Evolutionary conservation across 2,888 invertebrate species (phyloP).

Genomic region (Orthosia cruda): DNA sequence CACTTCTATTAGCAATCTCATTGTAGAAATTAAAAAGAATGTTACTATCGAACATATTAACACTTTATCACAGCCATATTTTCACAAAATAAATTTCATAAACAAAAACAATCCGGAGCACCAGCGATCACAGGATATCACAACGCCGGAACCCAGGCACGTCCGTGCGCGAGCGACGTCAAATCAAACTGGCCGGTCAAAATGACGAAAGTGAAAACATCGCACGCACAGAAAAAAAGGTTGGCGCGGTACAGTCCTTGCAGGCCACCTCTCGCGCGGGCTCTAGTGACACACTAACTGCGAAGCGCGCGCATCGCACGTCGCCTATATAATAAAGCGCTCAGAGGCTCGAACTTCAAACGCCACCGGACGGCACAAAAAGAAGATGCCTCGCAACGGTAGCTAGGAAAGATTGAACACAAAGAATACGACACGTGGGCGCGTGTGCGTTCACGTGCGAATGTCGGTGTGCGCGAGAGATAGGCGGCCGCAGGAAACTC

Average conservation of each 20-base stretch:
- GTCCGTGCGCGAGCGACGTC: slow-evolving; percentile 91
- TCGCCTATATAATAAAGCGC: slow-evolving; percentile 91
- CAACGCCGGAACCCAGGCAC: slow-evolving; percentile 89
- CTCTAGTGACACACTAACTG: slow-evolving; percentile 91
- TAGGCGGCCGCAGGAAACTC: slow-evolving; percentile 92
- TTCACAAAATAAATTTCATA: slow-evolving; percentile 81
- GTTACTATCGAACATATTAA: slow-evolving; percentile 91
- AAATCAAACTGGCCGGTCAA: slow-evolving; percentile 91
- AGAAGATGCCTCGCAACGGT: slow-evolving; percentile 90
- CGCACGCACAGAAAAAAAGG: slow-evolving; percentile 91
- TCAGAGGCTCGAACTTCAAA: slow-evolving; percentile 88
- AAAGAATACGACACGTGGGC: slow-evolving; percentile 90
- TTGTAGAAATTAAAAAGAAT: slow-evolving; percentile 90
- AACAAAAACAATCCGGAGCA: slow-evolving; percentile 89
- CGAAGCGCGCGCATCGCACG: slow-evolving; percentile 89
- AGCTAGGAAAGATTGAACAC: slow-evolving; percentile 90
- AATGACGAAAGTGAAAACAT: slow-evolving; percentile 92
- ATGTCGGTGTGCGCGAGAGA: slow-evolving; percentile 89
- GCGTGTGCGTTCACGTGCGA: slow-evolving; percentile 89
- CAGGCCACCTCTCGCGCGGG: slow-evolving; percentile 90
- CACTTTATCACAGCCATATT: slow-evolving; percentile 91
- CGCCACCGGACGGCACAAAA: slow-evolving; percentile 88
- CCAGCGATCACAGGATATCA: slow-evolving; percentile 90
- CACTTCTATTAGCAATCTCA: slow-evolving; percentile 91
- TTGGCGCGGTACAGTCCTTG: slow-evolving; percentile 90